Conservation (phyloP, 2,113 vertebrate species). For the Neoarius graeffei region DNA sequence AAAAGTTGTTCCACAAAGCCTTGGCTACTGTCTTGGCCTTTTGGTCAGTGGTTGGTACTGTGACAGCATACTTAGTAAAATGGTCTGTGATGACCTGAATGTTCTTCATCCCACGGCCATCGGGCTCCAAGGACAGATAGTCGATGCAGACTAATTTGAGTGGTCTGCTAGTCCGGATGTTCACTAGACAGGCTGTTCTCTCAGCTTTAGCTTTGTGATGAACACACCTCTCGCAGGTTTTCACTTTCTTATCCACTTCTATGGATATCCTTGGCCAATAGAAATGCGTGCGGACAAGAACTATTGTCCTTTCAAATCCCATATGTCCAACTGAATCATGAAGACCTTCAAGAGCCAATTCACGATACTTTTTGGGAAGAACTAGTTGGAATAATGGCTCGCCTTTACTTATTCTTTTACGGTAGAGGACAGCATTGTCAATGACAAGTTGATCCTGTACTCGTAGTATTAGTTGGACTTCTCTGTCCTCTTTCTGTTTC, state of each 20-base stretch:
- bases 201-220: neutral
- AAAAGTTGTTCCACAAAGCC: neutral
- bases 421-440: slow-evolving; percentile 5
- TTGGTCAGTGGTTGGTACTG: neutral
- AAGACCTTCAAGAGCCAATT: slow-evolving; percentile 4
- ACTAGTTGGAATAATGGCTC: slow-evolving; percentile 15
- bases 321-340: neutral
- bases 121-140: neutral
- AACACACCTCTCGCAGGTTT: slow-evolving; percentile 30
- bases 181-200: neutral
- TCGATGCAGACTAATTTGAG: slow-evolving; percentile 13
- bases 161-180: neutral
- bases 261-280: neutral
- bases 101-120: neutral
- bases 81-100: slow-evolving; percentile 12
- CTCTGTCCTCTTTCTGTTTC: slow-evolving; percentile 8
- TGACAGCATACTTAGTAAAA: neutral
- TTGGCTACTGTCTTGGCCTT: slow-evolving; percentile 1
- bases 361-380: slow-evolving; percentile 19
- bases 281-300: neutral
- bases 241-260: slow-evolving; percentile 25
- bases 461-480: slow-evolving; percentile 12
- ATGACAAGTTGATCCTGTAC: slow-evolving; percentile 11
- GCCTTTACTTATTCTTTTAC: neutral
- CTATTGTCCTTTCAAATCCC: slow-evolving; percentile 7